A percentile compares a stretch with the other conserved stretches of the same genome.
phyloP scores from a whole-genome alignment of 92 coral and sea anemone species.

The Scolanthus callimorphus region DNA sequence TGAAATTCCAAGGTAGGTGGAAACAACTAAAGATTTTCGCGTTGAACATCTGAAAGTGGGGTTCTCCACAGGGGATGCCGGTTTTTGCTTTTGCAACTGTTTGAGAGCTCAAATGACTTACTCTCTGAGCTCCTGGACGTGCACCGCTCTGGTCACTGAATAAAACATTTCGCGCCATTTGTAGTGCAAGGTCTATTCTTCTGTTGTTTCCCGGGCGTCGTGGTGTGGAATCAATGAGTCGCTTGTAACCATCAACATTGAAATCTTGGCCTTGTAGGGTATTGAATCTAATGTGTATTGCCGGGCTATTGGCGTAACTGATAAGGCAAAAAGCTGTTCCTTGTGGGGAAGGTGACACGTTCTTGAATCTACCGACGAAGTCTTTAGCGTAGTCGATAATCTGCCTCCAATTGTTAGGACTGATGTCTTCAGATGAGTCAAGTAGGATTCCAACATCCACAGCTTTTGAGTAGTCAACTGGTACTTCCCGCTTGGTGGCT shows the following conservation, averaged over 20 bases:
- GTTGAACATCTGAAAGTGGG: no score
- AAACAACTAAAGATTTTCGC: no score
- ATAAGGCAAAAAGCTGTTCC: conserved; percentile 32
- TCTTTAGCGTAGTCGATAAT: conserved; percentile 8
- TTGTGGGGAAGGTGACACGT: conserved; percentile 19
- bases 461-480: no score
- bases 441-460: conserved; percentile 27
- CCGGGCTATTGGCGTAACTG: conserved; percentile 22
- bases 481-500: no score
- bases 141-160: conserved; percentile 52
- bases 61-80: background rate
- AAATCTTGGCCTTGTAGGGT: background rate
- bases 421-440: conserved; percentile 22
- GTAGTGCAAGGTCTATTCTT: conserved; percentile 51
- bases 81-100: background rate
- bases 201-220: conserved; percentile 33
- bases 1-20: no score
- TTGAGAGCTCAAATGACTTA: background rate
- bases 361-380: conserved; percentile 18
- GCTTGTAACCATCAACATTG: conserved; percentile 3
- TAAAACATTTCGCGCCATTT: conserved; percentile 32
- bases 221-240: conserved; percentile 7
- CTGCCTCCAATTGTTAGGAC: conserved; percentile 11
- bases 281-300: conserved; percentile 19
- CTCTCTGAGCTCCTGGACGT: conserved; percentile 52